A percentile compares a stretch with the other conserved stretches of the same genome.
Evolutionary conservation across 2,113 vertebrate genomes (phyloP).

Genomic region (Albula goreensis): DNA sequence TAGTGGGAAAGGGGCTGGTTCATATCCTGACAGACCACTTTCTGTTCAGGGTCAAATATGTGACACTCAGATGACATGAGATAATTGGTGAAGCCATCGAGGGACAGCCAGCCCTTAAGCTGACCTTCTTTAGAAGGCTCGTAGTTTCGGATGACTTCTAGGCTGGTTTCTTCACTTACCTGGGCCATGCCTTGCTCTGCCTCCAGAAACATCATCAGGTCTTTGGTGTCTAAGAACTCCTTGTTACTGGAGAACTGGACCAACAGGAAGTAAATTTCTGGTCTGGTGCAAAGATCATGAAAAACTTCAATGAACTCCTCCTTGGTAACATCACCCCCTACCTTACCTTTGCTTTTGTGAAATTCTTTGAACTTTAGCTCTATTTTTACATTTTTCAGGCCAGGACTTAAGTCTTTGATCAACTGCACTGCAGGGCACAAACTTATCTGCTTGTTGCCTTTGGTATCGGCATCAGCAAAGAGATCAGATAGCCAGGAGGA

Average conservation of each 20-base stretch:
- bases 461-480: conserved; percentile 80
- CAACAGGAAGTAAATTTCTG: conserved; percentile 97
- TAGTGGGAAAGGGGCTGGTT: conserved; percentile 94
- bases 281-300: conserved; percentile 96
- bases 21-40: conserved; percentile 96
- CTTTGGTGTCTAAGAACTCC: conserved; percentile 94
- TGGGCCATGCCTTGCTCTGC: conserved; percentile 96
- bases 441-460: conserved; percentile 75
- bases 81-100: conserved; percentile 96
- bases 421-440: conserved; percentile 87
- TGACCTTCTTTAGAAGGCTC: conserved; percentile 92
- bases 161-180: conserved; percentile 90
- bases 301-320: conserved; percentile 98
- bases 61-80: conserved; percentile 94
- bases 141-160: conserved; percentile 89
- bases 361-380: conserved; percentile 97
- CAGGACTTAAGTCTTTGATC: conserved; percentile 88
- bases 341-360: conserved; percentile 89
- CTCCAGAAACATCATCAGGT: conserved; percentile 98
- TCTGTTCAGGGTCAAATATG: conserved; percentile 96
- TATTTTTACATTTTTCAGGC: conserved; percentile 92
- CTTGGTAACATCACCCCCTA: conserved; percentile 78
- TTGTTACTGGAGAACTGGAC: conserved; percentile 99
- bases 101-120: conserved; percentile 88
- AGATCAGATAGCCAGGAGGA: conserved; percentile 92